Percentiles rank a stretch among this genome's conserved stretches.
phyloP scores from a whole-genome alignment of 2,113 vertebrate species.

The Azemiops feae region DNA sequence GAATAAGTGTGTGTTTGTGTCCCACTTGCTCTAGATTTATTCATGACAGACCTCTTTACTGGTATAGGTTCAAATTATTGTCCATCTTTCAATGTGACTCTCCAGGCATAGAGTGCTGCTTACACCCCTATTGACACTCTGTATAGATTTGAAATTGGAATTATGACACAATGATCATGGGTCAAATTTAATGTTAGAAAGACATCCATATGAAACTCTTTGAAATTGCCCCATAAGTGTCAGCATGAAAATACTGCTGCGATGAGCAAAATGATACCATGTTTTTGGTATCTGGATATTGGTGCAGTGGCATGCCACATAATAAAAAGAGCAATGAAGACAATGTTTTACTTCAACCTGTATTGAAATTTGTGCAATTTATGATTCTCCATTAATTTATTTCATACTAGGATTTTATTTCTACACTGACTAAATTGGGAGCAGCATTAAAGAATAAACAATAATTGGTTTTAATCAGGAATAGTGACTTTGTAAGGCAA shows the following conservation, averaged over 20 bases:
- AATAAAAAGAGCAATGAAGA: background rate
- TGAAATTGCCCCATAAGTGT: background rate
- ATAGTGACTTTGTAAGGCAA: slow-evolving; percentile 51
- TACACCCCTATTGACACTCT: no score
- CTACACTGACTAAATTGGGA: background rate
- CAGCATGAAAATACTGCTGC: background rate
- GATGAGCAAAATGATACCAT: background rate
- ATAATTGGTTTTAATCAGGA: slow-evolving; percentile 44
- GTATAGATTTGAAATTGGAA: no score
- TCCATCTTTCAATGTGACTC: no score
- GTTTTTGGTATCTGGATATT: background rate
- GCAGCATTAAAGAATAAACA: slow-evolving; percentile 46
- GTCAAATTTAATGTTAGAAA: no score
- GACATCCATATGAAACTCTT: no score
- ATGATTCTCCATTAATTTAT: background rate
- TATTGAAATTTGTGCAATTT: no score
- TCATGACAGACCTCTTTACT: no score
- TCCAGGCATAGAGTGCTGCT: no score
- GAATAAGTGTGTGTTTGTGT: no score
- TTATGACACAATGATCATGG: no score
- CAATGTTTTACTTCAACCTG: background rate
- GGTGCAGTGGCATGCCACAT: background rate
- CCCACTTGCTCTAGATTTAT: no score
- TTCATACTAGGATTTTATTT: background rate
- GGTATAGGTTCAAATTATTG: no score